Evolutionary conservation across 2,797 vertebrate genomes (phyloP).

Genomic region (Fundulus diaphanus): DNA sequence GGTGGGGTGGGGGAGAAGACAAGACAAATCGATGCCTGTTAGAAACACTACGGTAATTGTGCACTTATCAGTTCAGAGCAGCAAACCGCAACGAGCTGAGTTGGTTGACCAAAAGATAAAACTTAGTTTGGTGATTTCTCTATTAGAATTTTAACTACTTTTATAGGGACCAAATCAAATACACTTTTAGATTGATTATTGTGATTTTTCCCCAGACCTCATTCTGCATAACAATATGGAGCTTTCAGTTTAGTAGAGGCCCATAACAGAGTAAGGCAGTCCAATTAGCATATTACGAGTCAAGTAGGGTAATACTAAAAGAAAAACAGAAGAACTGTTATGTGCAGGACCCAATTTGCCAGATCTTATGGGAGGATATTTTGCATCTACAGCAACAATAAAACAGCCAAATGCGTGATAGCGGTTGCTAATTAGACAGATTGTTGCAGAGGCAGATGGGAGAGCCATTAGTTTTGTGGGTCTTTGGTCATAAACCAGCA

Average conservation of each 20-base stretch:
- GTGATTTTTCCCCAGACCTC: constrained; percentile 8
- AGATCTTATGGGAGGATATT: background rate
- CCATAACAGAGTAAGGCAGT: constrained; percentile 4
- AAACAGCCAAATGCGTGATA: constrained; percentile 2
- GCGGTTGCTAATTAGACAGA: background rate
- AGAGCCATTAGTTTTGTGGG: background rate
- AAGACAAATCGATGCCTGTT: constrained; percentile 75
- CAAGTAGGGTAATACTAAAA: background rate
- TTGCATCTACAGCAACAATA: constrained; percentile 6
- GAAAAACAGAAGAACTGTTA: background rate
- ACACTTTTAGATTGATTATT: constrained; percentile 1
- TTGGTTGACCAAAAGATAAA: constrained; percentile 41
- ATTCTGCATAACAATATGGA: background rate
- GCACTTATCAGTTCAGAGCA: constrained; percentile 70
- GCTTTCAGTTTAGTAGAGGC: background rate
- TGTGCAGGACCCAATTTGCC: background rate
- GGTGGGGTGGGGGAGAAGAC: constrained; percentile 70
- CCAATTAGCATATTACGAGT: constrained; percentile 4
- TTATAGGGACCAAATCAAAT: background rate
- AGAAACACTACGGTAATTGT: constrained; percentile 69
- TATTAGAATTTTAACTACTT: background rate
- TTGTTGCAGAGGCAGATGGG: background rate
- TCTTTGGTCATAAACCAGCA: constrained; percentile 17
- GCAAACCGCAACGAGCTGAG: constrained; percentile 52
- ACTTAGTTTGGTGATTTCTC: background rate